A percentile compares a stretch with the other conserved stretches of the same genome.
Conservation (phyloP, 2,888 invertebrate genomes). For the Philopedon plagiatum region DNA sequence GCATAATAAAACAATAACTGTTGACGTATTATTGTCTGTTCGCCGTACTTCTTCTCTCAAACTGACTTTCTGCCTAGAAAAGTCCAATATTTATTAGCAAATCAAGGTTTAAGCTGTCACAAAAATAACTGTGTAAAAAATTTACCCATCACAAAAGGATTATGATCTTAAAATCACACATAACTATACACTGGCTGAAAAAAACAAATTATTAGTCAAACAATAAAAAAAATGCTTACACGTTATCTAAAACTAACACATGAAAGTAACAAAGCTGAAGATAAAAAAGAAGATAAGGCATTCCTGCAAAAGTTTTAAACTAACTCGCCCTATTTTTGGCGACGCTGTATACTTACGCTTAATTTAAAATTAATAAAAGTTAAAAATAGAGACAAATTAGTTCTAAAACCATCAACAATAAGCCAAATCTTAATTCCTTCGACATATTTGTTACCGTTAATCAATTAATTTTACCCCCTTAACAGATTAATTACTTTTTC, state of each 20-base stretch:
- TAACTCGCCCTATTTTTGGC: neutral
- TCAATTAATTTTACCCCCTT: neutral
- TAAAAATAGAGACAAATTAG: neutral
- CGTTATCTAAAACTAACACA: slow-evolving; percentile 8
- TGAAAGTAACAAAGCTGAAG: slow-evolving; percentile 25
- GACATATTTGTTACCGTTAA: slow-evolving; percentile 15
- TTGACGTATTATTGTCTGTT: slow-evolving; percentile 32
- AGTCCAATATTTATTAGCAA: slow-evolving; percentile 69
- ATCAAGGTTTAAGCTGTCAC: slow-evolving; percentile 68
- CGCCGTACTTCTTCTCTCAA: slow-evolving; percentile 34
- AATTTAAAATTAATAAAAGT: neutral
- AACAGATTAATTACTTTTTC: neutral
- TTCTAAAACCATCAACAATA: neutral
- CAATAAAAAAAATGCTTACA: slow-evolving; percentile 4
- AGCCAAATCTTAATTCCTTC: neutral
- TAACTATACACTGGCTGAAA: slow-evolving; percentile 14
- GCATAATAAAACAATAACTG: slow-evolving; percentile 34
- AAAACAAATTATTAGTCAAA: slow-evolving; percentile 34
- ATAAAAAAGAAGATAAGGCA: slow-evolving; percentile 5
- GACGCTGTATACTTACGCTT: neutral
- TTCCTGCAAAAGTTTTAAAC: neutral
- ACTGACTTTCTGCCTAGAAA: slow-evolving; percentile 51
- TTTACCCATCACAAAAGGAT: neutral
- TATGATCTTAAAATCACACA: slow-evolving; percentile 16
- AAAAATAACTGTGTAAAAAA: neutral